Conservation (phyloP, 2,113 vertebrate genomes). For the Bufo gargarizans region DNA sequence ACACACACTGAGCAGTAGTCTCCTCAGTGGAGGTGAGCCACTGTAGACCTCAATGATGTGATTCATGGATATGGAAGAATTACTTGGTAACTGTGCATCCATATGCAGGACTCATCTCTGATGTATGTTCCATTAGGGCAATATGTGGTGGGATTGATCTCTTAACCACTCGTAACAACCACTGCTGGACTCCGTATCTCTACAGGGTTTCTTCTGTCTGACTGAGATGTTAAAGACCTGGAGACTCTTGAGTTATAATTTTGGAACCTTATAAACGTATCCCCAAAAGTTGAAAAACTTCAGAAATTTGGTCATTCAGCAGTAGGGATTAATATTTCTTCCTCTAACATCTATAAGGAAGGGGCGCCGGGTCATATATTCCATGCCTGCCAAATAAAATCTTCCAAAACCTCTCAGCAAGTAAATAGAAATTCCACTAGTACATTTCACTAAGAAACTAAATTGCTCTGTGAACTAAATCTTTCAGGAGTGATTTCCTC, state of each 20-base stretch:
- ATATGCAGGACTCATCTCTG: neutral
- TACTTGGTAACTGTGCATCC: neutral
- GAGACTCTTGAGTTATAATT: conserved; percentile 14
- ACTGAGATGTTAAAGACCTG: neutral
- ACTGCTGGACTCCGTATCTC: neutral
- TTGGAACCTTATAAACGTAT: conserved; percentile 3
- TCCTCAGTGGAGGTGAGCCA: neutral
- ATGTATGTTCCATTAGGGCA: neutral
- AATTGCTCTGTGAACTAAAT: conserved; percentile 38
- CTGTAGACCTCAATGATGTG: conserved; percentile 2
- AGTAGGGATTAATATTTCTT: neutral
- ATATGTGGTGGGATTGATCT: neutral
- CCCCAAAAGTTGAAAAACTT: neutral
- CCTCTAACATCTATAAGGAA: neutral
- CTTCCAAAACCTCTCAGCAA: conserved; percentile 11
- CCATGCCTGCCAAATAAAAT: conserved; percentile 45
- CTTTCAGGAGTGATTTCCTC: conserved; percentile 46
- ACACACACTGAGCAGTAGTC: conserved; percentile 31
- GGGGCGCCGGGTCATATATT: neutral
- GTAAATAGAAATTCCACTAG: conserved; percentile 37
- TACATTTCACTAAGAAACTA: conserved; percentile 34
- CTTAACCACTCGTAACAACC: neutral
- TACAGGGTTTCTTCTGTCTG: neutral
- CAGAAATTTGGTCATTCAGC: neutral
- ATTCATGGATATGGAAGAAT: neutral